These are phyloP conservation scores for Phragmatobia fuliginosa DNA, from an alignment of 2,888 invertebrate genomes.

Conservation along the genomic window DNA sequence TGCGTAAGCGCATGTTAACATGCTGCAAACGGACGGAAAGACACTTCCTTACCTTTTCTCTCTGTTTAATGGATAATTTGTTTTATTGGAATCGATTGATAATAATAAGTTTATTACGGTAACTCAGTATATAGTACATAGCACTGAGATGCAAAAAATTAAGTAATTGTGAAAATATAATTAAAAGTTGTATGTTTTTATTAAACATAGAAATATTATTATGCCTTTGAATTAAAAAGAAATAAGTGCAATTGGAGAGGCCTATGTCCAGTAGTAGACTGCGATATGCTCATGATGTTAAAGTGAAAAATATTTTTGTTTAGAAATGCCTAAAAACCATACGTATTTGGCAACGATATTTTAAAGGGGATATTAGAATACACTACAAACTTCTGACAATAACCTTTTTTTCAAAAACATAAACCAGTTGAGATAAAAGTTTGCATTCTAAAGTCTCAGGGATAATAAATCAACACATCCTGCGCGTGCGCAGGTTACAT, in stretches of 20 bases:
- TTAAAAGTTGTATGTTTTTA: background rate
- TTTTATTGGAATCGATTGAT: conserved; percentile 43
- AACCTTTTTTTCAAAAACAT: background rate
- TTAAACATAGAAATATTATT: too few species aligned
- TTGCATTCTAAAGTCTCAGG: conserved; percentile 15
- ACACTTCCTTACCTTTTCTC: conserved; percentile 69
- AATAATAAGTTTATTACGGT: conserved; percentile 31
- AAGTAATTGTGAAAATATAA: background rate
- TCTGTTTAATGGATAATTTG: conserved; percentile 36
- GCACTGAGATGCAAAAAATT: background rate
- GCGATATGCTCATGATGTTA: too few species aligned
- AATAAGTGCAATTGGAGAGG: too few species aligned
- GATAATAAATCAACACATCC: conserved; percentile 55
- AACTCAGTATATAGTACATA: background rate
- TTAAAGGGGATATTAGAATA: background rate
- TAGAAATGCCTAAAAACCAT: background rate
- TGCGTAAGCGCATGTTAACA: conserved; percentile 73
- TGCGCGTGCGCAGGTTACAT: conserved; percentile 46
- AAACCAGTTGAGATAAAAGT: conserved; percentile 17
- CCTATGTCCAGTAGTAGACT: too few species aligned
- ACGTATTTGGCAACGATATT: background rate
- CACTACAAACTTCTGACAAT: background rate
- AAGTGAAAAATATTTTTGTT: background rate
- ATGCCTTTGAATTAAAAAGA: background rate
- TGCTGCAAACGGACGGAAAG: conserved; percentile 64